Evolutionary conservation across 2,888 invertebrate genomes (phyloP).

Genomic region (Agonum fuliginosum): DNA sequence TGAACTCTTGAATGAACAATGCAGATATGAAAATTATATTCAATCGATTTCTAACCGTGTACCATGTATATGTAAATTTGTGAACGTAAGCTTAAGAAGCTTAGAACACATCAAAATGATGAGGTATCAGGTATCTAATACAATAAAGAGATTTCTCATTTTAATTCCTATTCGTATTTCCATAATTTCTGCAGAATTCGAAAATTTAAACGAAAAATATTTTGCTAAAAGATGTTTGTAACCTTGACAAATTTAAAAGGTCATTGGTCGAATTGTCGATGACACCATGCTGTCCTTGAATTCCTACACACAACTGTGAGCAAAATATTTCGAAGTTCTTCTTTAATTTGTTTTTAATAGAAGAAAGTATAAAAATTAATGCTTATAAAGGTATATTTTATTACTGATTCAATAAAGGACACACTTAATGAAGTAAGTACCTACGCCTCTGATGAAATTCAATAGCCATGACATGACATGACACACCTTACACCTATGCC

Average conservation of each 20-base stretch:
- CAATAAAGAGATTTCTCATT: no score
- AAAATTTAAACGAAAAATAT: constrained; percentile 22
- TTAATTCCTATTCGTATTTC: no score
- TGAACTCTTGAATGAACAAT: no score
- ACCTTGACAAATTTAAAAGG: constrained; percentile 33
- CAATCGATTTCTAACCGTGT: no score
- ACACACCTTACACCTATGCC: constrained; percentile 37
- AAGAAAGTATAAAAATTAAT: no score
- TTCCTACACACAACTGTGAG: background rate
- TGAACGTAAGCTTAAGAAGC: no score
- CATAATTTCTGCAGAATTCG: background rate
- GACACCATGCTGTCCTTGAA: constrained; percentile 14
- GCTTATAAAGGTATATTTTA: no score
- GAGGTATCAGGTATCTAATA: no score
- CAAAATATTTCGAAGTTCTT: constrained; percentile 13
- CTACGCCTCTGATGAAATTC: constrained; percentile 1
- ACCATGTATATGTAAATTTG: no score
- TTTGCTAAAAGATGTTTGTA: constrained; percentile 28
- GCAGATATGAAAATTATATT: no score
- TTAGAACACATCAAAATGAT: no score
- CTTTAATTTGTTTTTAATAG: background rate
- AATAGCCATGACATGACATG: background rate
- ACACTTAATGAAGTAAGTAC: background rate
- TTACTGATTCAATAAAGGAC: background rate
- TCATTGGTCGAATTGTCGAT: constrained; percentile 34